A percentile compares a stretch with the other conserved stretches of the same genome.
Conservation (phyloP, 2,113 vertebrate species). For the Lepus europaeus region DNA sequence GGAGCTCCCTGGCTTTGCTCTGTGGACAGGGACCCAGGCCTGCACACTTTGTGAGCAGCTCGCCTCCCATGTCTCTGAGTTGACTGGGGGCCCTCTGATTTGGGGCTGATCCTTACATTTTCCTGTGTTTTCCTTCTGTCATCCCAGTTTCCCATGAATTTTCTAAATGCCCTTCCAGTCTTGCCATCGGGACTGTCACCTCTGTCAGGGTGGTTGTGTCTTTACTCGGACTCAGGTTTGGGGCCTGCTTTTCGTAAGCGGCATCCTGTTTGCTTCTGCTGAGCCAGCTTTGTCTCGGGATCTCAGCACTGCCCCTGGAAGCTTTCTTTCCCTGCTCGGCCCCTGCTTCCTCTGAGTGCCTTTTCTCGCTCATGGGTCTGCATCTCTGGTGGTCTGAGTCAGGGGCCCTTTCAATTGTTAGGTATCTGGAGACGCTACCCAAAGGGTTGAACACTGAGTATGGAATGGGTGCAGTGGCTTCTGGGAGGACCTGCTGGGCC, state of each 20-base stretch:
- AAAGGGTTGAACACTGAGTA: neutral
- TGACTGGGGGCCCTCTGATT: neutral
- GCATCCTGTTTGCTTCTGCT: neutral
- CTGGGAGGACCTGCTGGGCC: neutral
- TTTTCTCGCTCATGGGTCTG: neutral
- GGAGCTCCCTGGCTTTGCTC: fast-evolving
- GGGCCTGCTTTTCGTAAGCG: neutral
- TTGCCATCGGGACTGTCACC: neutral
- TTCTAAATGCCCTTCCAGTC: neutral
- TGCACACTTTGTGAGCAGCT: neutral
- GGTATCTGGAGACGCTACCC: neutral
- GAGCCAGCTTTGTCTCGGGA: neutral
- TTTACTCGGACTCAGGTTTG: neutral
- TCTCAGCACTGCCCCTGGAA: neutral
- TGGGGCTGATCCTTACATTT: neutral
- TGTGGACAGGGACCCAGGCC: neutral
- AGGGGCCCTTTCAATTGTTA: neutral
- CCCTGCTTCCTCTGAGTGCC: neutral
- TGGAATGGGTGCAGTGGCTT: neutral
- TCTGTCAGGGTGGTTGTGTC: neutral
- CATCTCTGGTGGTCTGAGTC: neutral
- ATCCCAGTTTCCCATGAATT: neutral
- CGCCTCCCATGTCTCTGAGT: too few relatives aligned
- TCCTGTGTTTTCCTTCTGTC: neutral
- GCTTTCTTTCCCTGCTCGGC: neutral